These are phyloP conservation scores for Helogale parvula DNA, from an alignment of 2,113 vertebrate genomes.

Conservation along the genomic window DNA sequence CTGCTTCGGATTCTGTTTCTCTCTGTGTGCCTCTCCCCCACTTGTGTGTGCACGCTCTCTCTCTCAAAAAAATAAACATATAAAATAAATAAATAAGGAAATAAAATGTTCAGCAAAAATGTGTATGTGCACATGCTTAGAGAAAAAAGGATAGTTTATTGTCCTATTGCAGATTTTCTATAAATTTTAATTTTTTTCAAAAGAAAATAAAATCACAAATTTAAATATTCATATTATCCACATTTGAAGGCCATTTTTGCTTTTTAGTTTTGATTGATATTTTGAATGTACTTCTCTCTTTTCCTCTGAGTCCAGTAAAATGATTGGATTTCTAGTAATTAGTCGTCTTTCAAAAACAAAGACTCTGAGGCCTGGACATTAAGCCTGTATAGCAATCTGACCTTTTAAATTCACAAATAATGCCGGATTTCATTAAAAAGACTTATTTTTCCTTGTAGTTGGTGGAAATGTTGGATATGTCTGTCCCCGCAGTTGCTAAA, in stretches of 20 bases:
- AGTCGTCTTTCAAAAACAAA: accelerated
- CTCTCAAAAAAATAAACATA: too few species aligned
- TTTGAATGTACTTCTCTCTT: not conserved
- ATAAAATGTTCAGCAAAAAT: not conserved
- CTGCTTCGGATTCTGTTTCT: too few species aligned
- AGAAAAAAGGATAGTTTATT: not conserved
- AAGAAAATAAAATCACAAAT: not conserved
- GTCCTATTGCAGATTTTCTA: not conserved
- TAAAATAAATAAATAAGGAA: too few species aligned
- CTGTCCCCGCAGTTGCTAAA: conserved; percentile 96
- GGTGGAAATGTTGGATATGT: conserved; percentile 98
- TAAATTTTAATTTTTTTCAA: not conserved
- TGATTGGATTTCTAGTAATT: not conserved
- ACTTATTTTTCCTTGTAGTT: conserved; percentile 82
- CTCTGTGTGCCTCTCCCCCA: too few species aligned
- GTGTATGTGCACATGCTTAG: not conserved
- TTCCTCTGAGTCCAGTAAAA: not conserved
- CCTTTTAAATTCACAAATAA: not conserved
- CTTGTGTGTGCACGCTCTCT: too few species aligned
- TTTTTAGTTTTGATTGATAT: not conserved
- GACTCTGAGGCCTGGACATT: not conserved
- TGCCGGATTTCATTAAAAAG: not conserved
- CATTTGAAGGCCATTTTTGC: not conserved
- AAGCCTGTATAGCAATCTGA: not conserved
- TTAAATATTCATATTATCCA: not conserved